Evolutionary conservation across 1,140 invertebrate genomes (phyloP), one percentile per base, ranked within the genome.

Genomic region (Drosophila persimilis): DNA sequence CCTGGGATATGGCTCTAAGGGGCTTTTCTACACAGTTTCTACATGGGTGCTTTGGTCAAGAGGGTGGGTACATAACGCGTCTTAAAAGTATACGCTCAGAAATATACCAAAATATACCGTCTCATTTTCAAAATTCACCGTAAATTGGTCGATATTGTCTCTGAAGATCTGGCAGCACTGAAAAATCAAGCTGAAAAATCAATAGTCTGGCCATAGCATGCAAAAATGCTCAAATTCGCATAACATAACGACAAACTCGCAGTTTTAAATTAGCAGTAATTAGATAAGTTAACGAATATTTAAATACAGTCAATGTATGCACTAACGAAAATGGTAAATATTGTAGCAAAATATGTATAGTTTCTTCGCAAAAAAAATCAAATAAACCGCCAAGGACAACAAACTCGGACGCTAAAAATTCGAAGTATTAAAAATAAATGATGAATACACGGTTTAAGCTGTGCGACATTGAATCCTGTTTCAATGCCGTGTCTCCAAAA

Each of bases 401-500:
- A 35, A 35, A 9, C 20, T 60, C 46, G 26, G 29, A 59, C 60
- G 50, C 59, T 44, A 55, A 15, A 47, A 51, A 65, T 56, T 63
- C 35, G 46, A 43, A 46, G 35, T 50, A 56, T 77, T 86, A 86
- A 77, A 88, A 86, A 88, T 86, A 86, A 86, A 70, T 64, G 26
- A 67, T 76, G 80, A 83, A 74, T 75, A 75, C 22, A 63, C 56
- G 48, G n/a, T 44, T 52, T 51, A 69, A 79, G 65, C 50, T 59
- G 43, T 67, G 61, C 76, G 80, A 73, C 80, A 84, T 85, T 84
- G 80, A 84, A 69, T 63, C 50, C 57, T 44, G 46, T 79, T 84
- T 80, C 80, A 84, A 80, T 84, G 80, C 66, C 76, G 77, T 55
- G 65, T n/a, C 65, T 56, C 80, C 81, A 83, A 61, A 85, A 85